Conservation (phyloP, 2,797 vertebrate genomes). For the Corythornis leucogaster region DNA sequence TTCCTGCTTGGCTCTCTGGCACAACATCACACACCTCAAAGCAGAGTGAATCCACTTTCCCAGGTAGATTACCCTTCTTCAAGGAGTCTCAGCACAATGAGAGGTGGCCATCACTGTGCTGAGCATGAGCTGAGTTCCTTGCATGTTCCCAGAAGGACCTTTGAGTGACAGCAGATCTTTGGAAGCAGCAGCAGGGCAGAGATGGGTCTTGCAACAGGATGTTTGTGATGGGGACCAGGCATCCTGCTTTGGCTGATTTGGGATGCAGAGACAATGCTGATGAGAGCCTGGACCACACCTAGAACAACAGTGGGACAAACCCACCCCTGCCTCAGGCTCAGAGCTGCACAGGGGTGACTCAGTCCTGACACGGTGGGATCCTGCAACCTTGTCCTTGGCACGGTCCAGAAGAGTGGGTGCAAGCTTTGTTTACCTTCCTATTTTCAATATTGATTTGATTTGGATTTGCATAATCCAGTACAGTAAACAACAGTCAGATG, state of each 20-base stretch:
- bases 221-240: too few relatives aligned
- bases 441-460: background rate
- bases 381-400: background rate
- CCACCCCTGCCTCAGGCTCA: background rate
- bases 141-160: rapidly evolving
- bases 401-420: background rate
- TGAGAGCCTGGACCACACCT: background rate
- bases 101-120: background rate
- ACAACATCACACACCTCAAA: background rate
- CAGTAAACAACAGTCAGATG: slow-evolving; percentile 27
- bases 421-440: background rate
- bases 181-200: background rate
- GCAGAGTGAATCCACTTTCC: background rate
- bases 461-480: slow-evolving; percentile 46
- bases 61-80: background rate
- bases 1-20: background rate
- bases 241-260: background rate
- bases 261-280: background rate
- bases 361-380: background rate
- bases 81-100: too few relatives aligned
- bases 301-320: background rate
- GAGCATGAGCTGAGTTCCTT: background rate
- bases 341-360: background rate
- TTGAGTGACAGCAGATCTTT: background rate
- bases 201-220: background rate